Percentiles rank a stretch among this genome's conserved stretches.
Conservation (phyloP, 92 coral and sea anemone genomes). For the Pocillopora grandis region DNA sequence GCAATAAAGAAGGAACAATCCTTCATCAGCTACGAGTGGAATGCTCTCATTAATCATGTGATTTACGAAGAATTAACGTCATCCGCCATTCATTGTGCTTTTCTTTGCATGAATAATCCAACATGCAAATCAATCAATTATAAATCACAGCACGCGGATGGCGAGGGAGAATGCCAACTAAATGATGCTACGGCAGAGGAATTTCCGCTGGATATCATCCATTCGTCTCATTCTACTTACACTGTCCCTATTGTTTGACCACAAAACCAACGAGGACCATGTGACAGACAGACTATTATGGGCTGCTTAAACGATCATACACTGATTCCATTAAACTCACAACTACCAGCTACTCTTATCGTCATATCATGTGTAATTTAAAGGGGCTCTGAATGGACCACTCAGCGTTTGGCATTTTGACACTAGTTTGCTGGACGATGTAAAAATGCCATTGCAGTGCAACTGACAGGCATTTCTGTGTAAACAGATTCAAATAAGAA, state of each 20-base stretch:
- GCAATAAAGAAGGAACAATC: slow-evolving; percentile 13
- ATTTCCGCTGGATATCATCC: slow-evolving; percentile 19
- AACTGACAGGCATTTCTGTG: no score
- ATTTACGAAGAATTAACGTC: slow-evolving; percentile 2
- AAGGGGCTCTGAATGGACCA: no score
- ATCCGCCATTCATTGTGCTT: slow-evolving; percentile 14
- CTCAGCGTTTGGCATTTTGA: no score
- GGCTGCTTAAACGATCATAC: no score
- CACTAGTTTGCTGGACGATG: no score
- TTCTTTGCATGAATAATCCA: slow-evolving; percentile 10
- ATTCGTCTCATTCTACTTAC: not conserved
- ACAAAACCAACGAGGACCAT: not conserved
- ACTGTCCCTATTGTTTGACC: not conserved
- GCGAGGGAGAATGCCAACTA: slow-evolving; percentile 24
- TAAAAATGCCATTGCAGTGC: no score
- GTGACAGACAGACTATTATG: not conserved
- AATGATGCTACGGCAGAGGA: slow-evolving; percentile 31
- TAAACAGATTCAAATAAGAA: no score
- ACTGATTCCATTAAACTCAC: no score
- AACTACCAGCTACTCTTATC: no score
- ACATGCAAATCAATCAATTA: slow-evolving; percentile 24
- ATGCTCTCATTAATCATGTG: slow-evolving; percentile 18
- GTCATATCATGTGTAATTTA: no score
- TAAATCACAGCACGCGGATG: not conserved
- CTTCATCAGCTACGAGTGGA: slow-evolving; percentile 10